Evolutionary conservation across 2,888 invertebrate genomes (phyloP).

Genomic region (Micoletzkya japonica): DNA sequence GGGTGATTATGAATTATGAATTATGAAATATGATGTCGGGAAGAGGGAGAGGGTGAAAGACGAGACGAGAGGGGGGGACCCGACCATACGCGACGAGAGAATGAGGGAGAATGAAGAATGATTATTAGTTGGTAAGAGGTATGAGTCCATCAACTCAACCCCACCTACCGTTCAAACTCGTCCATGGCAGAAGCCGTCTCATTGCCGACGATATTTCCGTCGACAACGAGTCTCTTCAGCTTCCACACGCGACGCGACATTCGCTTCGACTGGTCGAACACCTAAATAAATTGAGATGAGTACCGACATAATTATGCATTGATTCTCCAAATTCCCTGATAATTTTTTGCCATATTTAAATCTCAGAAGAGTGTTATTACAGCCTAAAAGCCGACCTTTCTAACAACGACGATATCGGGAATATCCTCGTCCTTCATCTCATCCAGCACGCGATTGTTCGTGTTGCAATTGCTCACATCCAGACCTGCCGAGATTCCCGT

Average conservation of each 20-base stretch:
- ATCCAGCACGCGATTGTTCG: slow-evolving; percentile 87
- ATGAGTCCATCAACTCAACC: neutral
- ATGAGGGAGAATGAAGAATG: no score
- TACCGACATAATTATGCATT: neutral
- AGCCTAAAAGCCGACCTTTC: slow-evolving; percentile 74
- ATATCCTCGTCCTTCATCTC: slow-evolving; percentile 73
- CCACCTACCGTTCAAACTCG: slow-evolving; percentile 47
- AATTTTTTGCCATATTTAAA: neutral
- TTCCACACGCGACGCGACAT: slow-evolving; percentile 84
- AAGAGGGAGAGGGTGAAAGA: no score
- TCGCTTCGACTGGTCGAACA: slow-evolving; percentile 72
- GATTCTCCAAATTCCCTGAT: neutral
- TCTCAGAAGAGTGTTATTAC: slow-evolving; percentile 66
- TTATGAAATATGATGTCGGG: no score
- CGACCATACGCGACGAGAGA: no score
- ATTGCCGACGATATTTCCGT: slow-evolving; percentile 59
- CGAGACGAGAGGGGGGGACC: no score
- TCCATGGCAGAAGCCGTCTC: slow-evolving; percentile 66
- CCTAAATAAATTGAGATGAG: slow-evolving; percentile 31
- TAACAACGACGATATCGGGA: slow-evolving; percentile 91
- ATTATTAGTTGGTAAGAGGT: no score
- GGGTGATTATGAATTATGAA: no score
- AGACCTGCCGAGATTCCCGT: no score
- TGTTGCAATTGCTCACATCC: slow-evolving; percentile 85
- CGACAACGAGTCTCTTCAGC: slow-evolving; percentile 78